These are phyloP conservation scores for Folsomia manolachei DNA, from an alignment of 2,888 invertebrate genomes.

Conservation along the genomic window DNA sequence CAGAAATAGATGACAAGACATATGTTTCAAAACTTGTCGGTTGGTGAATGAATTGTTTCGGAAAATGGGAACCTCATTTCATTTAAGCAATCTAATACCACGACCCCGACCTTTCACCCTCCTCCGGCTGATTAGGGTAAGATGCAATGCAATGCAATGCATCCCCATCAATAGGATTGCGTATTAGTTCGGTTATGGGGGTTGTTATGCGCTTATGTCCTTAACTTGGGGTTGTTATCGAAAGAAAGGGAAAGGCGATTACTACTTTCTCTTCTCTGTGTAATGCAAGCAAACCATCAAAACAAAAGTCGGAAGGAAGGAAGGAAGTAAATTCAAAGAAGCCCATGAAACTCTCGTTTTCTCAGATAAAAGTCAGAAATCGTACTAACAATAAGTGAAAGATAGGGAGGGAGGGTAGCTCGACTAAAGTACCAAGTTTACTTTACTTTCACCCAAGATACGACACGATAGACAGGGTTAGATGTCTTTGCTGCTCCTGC, in stretches of 20 bases:
- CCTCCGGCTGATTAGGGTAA: neutral
- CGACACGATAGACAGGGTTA: too few relatives aligned
- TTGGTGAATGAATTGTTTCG: too few relatives aligned
- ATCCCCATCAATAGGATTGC: neutral
- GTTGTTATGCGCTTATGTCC: neutral
- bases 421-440: slow-evolving; percentile 9
- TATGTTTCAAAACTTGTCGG: too few relatives aligned
- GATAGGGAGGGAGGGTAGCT: slow-evolving; percentile 5
- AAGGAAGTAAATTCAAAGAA: slow-evolving; percentile 11
- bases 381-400: slow-evolving; percentile 18
- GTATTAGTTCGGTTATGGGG: neutral
- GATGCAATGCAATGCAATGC: too few relatives aligned
- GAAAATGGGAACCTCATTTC: too few relatives aligned
- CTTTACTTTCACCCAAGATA: slow-evolving; percentile 17
- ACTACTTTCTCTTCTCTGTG: neutral
- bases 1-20: too few relatives aligned
- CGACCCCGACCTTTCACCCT: neutral
- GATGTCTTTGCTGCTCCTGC: neutral
- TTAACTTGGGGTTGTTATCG: neutral
- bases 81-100: too few relatives aligned
- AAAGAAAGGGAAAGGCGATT: neutral
- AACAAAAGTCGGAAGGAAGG: slow-evolving; percentile 6
- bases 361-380: slow-evolving; percentile 21
- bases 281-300: neutral
- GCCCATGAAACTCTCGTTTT: slow-evolving; percentile 17